Conservation (phyloP, 2,797 vertebrate species). For the Bryconaethiops microstoma region DNA sequence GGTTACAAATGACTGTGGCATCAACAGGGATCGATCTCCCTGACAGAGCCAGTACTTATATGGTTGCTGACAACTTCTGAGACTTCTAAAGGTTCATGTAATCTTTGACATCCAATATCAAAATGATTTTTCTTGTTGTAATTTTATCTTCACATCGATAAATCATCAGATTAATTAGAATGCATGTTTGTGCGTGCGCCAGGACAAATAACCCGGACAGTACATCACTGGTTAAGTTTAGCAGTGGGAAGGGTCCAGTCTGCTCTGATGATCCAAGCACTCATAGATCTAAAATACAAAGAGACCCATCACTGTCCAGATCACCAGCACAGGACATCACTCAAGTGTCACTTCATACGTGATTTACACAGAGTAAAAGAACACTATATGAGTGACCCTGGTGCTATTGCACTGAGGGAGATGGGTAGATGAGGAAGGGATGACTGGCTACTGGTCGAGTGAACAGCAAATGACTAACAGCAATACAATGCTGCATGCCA, state of each 20-base stretch:
- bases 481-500: conserved; percentile 44
- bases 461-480: conserved; percentile 44
- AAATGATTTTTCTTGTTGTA: background rate
- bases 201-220: conserved; percentile 35
- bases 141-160: background rate
- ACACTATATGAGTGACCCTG: conserved; percentile 46
- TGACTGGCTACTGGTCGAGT: conserved; percentile 35
- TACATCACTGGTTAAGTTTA: conserved; percentile 45
- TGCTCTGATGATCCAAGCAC: conserved; percentile 54
- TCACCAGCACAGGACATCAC: conserved; percentile 49
- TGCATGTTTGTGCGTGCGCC: conserved; percentile 43
- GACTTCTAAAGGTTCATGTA: background rate
- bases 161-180: background rate
- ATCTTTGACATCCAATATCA: background rate
- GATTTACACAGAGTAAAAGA: conserved; percentile 54
- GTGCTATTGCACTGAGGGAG: conserved; percentile 47
- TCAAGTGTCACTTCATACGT: conserved; percentile 47
- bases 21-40: too few species aligned
- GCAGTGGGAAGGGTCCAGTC: conserved; percentile 58
- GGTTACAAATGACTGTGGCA: too few species aligned
- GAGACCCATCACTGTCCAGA: conserved; percentile 56
- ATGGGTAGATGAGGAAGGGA: conserved; percentile 36
- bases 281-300: conserved; percentile 51
- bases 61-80: background rate
- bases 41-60: too few species aligned